Conservation (phyloP, 1,140 invertebrate genomes). For the Octopus sinensis region DNA sequence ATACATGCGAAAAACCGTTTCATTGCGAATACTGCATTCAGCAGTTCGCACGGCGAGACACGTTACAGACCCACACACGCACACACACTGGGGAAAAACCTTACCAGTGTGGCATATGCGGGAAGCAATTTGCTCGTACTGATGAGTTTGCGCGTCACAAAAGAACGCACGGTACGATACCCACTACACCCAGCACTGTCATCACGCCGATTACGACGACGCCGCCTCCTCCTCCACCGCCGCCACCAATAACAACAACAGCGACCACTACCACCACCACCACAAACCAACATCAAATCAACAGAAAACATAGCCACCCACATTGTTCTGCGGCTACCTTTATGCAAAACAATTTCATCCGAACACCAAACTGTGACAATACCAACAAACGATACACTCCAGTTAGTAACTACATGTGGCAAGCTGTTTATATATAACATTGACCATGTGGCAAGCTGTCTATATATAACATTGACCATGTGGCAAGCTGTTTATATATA, state of each 20-base stretch:
- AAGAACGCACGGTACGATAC: conserved; percentile 36
- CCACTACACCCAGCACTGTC: neutral
- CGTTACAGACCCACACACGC: conserved; percentile 21
- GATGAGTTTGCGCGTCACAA: conserved; percentile 35
- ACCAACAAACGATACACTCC: neutral
- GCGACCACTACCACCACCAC: neutral
- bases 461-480: neutral
- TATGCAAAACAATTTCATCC: conserved; percentile 6
- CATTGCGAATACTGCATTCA: conserved; percentile 82
- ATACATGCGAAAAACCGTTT: conserved; percentile 97
- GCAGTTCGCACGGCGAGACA: conserved; percentile 32
- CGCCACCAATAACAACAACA: neutral
- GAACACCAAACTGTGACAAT: neutral
- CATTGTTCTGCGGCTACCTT: neutral
- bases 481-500: neutral
- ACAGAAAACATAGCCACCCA: neutral
- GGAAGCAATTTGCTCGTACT: conserved; percentile 24
- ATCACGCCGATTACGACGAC: neutral
- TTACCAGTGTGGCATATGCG: conserved; percentile 23
- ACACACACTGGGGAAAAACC: conserved; percentile 27
- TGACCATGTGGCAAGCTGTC: neutral
- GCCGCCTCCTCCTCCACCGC: neutral
- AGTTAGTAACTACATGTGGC: neutral
- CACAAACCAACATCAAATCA: neutral
- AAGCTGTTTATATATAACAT: neutral